Conservation (phyloP, 2,797 vertebrate genomes). For the Chaetodon trifasciatus region DNA sequence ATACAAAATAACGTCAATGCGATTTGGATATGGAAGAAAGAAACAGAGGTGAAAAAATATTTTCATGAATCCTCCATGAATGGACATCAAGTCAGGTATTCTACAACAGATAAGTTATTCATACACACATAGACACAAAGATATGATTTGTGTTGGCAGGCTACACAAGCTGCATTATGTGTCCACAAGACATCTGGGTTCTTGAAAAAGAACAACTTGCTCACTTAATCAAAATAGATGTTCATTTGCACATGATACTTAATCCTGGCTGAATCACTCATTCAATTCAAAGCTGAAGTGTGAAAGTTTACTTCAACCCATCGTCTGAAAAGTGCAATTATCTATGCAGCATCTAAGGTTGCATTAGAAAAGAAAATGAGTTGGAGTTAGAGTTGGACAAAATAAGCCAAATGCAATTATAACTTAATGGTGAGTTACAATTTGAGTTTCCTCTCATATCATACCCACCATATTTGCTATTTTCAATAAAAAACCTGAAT, state of each 20-base stretch:
- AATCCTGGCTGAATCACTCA: background rate
- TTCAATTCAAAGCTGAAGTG: conserved; percentile 7
- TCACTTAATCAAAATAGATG: conserved; percentile 1
- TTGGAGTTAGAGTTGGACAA: background rate
- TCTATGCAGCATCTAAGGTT: background rate
- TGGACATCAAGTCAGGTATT: background rate
- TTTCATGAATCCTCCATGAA: background rate
- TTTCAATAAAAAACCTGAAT: background rate
- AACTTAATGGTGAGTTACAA: background rate
- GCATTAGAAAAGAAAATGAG: background rate
- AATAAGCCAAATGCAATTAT: background rate
- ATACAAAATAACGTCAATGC: background rate
- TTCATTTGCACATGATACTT: background rate
- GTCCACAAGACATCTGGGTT: no score
- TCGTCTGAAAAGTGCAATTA: conserved; percentile 1
- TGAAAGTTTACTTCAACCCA: background rate
- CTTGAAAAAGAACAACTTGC: no score
- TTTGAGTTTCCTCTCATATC: background rate
- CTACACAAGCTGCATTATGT: no score
- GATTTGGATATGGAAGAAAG: background rate
- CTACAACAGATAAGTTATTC: background rate
- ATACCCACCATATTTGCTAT: background rate
- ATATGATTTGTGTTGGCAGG: background rate
- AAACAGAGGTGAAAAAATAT: background rate
- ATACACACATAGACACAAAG: background rate